These are phyloP conservation scores for Peromyscus californicus DNA, from an alignment of 2,113 vertebrate genomes.

Conservation along the genomic window DNA sequence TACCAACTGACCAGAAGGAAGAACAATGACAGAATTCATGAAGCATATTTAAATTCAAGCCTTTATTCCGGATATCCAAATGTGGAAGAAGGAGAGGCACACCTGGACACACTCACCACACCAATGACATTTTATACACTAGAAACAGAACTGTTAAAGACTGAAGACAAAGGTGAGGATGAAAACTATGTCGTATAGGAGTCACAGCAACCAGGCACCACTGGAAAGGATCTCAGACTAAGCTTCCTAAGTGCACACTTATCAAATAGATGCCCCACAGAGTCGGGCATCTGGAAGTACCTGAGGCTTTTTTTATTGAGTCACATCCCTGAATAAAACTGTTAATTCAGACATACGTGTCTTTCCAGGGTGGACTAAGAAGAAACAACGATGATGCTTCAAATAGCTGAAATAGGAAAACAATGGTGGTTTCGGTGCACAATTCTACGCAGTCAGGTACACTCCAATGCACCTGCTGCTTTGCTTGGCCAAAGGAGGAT, in stretches of 20 bases:
- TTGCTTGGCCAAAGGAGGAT: neutral
- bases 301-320: neutral
- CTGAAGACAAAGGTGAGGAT: neutral
- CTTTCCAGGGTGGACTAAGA: neutral
- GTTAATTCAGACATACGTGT: neutral
- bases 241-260: neutral
- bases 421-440: neutral
- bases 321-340: neutral
- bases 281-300: neutral
- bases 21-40: neutral
- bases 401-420: neutral
- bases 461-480: neutral
- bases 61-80: conserved; percentile 8
- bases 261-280: neutral
- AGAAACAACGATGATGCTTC: conserved; percentile 7
- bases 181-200: conserved; percentile 1
- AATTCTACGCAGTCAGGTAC: neutral
- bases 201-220: neutral
- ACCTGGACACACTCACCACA: neutral
- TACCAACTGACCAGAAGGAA: conserved; percentile 11
- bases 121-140: neutral
- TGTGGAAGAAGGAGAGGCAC: neutral
- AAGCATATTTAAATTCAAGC: neutral
- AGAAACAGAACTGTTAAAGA: neutral
- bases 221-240: neutral